phyloP scores from a whole-genome alignment of 2,888 invertebrate genomes.

The Troides oblongomaculatus region DNA sequence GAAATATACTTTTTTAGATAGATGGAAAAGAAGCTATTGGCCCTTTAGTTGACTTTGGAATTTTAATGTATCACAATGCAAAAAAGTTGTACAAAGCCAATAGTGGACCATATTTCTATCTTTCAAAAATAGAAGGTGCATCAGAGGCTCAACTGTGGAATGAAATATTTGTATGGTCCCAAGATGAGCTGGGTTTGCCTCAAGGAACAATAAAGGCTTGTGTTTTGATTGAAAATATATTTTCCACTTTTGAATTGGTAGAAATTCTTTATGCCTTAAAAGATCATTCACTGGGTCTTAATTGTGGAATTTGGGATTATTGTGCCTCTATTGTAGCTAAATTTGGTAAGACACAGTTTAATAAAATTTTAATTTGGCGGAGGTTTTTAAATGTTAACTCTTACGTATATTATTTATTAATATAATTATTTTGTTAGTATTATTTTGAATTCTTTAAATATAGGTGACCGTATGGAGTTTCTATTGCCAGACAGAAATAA shows the following conservation, averaged over 20 bases:
- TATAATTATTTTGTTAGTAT: neutral
- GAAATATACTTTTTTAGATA: slow-evolving; percentile 57
- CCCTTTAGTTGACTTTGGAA: slow-evolving; percentile 84
- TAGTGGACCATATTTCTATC: slow-evolving; percentile 84
- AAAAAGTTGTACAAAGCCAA: slow-evolving; percentile 71
- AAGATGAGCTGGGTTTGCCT: slow-evolving; percentile 76
- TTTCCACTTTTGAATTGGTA: slow-evolving; percentile 84
- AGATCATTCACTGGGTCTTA: slow-evolving; percentile 84
- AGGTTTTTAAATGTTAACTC: neutral
- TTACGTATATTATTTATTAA: neutral
- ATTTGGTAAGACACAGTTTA: slow-evolving; percentile 68
- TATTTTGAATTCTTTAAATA: neutral
- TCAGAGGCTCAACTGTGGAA: slow-evolving; percentile 85
- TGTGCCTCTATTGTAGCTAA: slow-evolving; percentile 83
- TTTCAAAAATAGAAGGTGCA: slow-evolving; percentile 84
- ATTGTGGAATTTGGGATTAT: slow-evolving; percentile 89
- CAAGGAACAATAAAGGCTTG: slow-evolving; percentile 84
- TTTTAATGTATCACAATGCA: slow-evolving; percentile 84
- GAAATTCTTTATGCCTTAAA: slow-evolving; percentile 83
- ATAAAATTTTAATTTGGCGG: neutral
- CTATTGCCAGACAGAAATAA: slow-evolving; percentile 84
- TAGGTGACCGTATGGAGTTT: slow-evolving; percentile 79
- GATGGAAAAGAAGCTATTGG: slow-evolving; percentile 82
- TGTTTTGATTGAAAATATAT: slow-evolving; percentile 85
- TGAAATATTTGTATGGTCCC: slow-evolving; percentile 83